phyloP scores from a whole-genome alignment of 2,888 invertebrate species.

The Dryomyza anilis region DNA sequence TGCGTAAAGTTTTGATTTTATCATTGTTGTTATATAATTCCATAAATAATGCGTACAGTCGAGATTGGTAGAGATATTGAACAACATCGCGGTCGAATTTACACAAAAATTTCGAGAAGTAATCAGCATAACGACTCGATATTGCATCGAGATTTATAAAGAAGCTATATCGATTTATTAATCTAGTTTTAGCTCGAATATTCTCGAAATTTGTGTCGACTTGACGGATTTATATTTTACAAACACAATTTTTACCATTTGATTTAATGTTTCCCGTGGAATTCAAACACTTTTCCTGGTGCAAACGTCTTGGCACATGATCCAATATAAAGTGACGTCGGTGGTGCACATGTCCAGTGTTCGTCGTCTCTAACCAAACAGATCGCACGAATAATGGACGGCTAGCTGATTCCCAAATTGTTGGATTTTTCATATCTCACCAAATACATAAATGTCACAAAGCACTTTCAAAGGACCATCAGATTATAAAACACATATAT shows the following conservation, averaged over 20 bases:
- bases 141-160: too few species aligned
- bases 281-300: not conserved
- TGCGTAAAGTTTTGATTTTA: too few species aligned
- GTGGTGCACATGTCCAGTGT: constrained; percentile 61
- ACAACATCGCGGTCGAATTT: too few species aligned
- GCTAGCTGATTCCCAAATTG: constrained; percentile 69
- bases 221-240: too few species aligned
- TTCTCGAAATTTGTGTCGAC: not conserved
- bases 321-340: constrained; percentile 58
- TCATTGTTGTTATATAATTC: too few species aligned
- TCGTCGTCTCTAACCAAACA: constrained; percentile 71
- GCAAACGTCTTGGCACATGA: constrained; percentile 46
- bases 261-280: not conserved
- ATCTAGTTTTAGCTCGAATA: not conserved
- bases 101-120: too few species aligned
- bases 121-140: too few species aligned
- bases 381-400: constrained; percentile 68
- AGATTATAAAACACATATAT: too few species aligned
- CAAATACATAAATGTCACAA: not conserved
- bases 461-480: not conserved
- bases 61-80: too few species aligned
- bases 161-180: not conserved
- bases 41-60: too few species aligned
- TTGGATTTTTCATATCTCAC: constrained; percentile 58
- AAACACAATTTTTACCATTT: not conserved